A percentile compares a stretch with the other conserved stretches of the same genome.
Evolutionary conservation across 2,888 invertebrate species (phyloP).

Genomic region (Pogonocherus hispidulus): DNA sequence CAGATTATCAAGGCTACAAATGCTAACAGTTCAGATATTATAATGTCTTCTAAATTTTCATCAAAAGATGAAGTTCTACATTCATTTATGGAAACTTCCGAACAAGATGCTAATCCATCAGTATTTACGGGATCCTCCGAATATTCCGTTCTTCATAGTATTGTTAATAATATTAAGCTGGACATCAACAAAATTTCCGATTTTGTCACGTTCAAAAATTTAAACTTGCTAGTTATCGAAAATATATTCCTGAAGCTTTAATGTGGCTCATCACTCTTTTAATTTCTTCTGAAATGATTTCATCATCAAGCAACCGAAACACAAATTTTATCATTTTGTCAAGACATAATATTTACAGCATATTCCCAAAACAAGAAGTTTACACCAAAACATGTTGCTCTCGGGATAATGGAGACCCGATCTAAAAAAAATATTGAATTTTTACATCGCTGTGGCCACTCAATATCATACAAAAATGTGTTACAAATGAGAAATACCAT

Average conservation of each 20-base stretch:
- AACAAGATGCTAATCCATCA: no score
- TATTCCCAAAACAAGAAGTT: constrained; percentile 5
- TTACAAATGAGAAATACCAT: background rate
- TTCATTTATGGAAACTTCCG: no score
- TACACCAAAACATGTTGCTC: constrained; percentile 31
- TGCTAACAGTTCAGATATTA: no score
- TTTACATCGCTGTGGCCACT: background rate
- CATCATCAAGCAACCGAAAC: background rate
- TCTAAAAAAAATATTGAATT: background rate
- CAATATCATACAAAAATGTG: background rate
- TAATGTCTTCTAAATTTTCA: no score
- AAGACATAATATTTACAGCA: constrained; percentile 33
- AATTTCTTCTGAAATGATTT: background rate
- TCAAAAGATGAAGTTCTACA: no score
- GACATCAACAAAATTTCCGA: no score
- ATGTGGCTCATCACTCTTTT: background rate
- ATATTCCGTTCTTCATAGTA: no score
- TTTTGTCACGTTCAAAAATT: no score
- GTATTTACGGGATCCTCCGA: no score
- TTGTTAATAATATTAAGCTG: no score
- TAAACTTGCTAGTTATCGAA: no score
- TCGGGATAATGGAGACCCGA: background rate
- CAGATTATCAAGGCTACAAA: no score
- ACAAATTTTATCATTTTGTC: constrained; percentile 21
- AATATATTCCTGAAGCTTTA: background rate